Evolutionary conservation across 2,113 vertebrate species (phyloP), one percentile per base, ranked within the genome.

Genomic region (Pachyramphus minor): DNA sequence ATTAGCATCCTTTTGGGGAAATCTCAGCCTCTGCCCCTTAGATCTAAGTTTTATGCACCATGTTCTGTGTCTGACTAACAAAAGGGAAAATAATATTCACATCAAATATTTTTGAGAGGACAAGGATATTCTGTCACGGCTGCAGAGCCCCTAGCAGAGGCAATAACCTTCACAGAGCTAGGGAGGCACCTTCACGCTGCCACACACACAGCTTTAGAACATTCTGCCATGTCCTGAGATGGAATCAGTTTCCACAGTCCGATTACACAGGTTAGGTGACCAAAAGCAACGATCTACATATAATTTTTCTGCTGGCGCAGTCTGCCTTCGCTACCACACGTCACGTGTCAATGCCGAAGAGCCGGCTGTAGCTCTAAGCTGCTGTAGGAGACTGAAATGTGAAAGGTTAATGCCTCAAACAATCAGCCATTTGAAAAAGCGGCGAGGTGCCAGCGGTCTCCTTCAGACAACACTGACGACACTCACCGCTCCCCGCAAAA

Each of bases 281-380:
- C 20, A 52, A 73, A 77, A 37, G 1, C 33, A 59, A 5, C 2
- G 15, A 12, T 2, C 12, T 16, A 0, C 1, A 18, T 19, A 0
- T 14, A 72, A 21, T 31, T 47, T 24, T 58, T 42, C 33, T 8
- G 8, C 30, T 3, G 20, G 35, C 45, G 37, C 41, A 2, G 42
- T 6, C 59, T 39, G 15, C 30, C 18, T 41, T 44, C 5, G 3
- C 30, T 35, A 30, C n/a, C 25, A 13, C 0, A n/a, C n/a, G 9
- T 11, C 33, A 11, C 15, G 6, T 2, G 55, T 39, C 50, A 15
- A 31, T 18, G 37, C 0, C 24, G 3, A 20, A 39, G 21, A 27
- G 1, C 30, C 28, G 23, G 15, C 47, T 3, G 23, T 1, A 41
- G 12, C 24, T 31, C 37, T 14, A 11, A 16, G n/a, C 27, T 27